Conservation (phyloP, 2,888 invertebrate genomes). For the Keiferia lycopersicella region DNA sequence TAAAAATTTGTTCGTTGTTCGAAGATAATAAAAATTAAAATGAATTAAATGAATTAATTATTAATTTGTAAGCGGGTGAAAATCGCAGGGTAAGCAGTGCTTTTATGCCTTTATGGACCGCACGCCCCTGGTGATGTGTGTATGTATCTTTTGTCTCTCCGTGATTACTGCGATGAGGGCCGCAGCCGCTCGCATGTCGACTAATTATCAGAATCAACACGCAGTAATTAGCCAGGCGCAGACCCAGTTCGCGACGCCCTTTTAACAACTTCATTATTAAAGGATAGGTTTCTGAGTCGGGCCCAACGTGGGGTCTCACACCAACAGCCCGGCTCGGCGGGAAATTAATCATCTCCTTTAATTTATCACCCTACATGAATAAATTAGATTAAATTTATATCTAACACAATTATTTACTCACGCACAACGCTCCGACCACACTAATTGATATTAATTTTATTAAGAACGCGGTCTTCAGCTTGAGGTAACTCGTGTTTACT, state of each 20-base stretch:
- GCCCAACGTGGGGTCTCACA: background rate
- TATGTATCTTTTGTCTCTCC: background rate
- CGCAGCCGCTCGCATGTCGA: background rate
- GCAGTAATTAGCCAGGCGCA: conserved; percentile 13
- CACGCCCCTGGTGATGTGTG: too few relatives aligned
- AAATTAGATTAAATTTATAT: conserved; percentile 13
- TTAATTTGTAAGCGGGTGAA: too few relatives aligned
- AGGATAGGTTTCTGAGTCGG: conserved; percentile 2
- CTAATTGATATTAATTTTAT: conserved; percentile 21
- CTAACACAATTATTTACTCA: conserved; percentile 12
- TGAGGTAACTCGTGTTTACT: conserved; percentile 5
- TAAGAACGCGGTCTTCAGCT: conserved; percentile 1
- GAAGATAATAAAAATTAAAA: too few relatives aligned
- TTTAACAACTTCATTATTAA: conserved; percentile 10
- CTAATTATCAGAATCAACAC: conserved; percentile 19
- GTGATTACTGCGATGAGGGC: background rate
- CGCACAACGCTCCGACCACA: conserved; percentile 10
- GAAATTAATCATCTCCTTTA: conserved; percentile 21
- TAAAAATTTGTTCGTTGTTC: too few relatives aligned
- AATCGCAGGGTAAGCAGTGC: too few relatives aligned
- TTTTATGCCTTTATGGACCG: too few relatives aligned
- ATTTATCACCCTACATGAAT: conserved; percentile 18
- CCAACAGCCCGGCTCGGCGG: background rate
- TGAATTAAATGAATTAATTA: too few relatives aligned
- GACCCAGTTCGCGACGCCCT: conserved; percentile 1